phyloP scores from a whole-genome alignment of 53 echinoderm and acorn worm genomes.

The Antedon mediterranea region DNA sequence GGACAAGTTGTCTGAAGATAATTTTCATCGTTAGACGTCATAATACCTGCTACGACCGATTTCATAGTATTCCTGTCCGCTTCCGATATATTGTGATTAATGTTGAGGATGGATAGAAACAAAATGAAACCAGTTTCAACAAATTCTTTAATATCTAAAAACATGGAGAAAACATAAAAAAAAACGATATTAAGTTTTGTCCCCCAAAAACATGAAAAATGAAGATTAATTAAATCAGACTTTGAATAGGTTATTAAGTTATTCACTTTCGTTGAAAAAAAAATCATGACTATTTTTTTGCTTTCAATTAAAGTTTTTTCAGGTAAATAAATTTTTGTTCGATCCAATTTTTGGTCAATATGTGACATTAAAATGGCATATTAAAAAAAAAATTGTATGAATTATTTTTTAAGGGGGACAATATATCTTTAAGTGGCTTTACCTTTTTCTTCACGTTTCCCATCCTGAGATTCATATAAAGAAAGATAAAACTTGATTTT shows the following conservation, averaged over 20 bases:
- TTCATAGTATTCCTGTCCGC: neutral
- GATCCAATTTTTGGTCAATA: too few species aligned
- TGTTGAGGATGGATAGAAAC: slow-evolving; percentile 13
- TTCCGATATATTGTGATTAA: slow-evolving; percentile 7
- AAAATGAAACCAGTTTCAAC: slow-evolving; percentile 23
- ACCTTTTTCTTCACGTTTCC: neutral
- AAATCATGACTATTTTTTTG: too few species aligned
- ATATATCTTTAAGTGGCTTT: neutral
- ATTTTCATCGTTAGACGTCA: slow-evolving; percentile 12
- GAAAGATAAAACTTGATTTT: neutral
- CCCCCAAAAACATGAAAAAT: too few species aligned
- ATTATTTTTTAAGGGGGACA: too few species aligned
- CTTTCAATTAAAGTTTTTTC: too few species aligned
- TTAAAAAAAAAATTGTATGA: too few species aligned
- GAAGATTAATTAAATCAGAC: too few species aligned
- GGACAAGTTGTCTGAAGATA: slow-evolving; percentile 68
- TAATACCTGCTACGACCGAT: slow-evolving; percentile 9
- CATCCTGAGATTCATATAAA: neutral
- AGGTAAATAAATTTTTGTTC: too few species aligned
- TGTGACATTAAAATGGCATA: too few species aligned
- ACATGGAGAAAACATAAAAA: neutral
- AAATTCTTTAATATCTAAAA: slow-evolving; percentile 18
- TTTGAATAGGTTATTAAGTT: too few species aligned
- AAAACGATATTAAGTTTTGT: too few species aligned
- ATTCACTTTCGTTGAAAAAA: too few species aligned